These are phyloP conservation scores for Megathymus violae DNA, from an alignment of 1,140 invertebrate genomes.

Conservation along the genomic window DNA sequence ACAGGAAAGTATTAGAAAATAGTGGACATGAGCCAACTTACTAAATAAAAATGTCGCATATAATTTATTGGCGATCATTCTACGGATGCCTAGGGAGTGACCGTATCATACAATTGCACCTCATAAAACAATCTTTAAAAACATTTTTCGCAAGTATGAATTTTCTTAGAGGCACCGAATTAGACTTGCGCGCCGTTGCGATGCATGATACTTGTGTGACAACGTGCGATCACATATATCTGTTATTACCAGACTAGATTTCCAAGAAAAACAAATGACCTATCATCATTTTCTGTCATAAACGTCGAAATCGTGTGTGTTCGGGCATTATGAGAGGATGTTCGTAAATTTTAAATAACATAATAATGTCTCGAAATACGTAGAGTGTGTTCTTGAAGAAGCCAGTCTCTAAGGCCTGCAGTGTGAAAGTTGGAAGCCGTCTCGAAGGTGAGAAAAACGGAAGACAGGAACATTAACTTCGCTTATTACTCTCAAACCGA, in stretches of 20 bases:
- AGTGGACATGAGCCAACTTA: constrained; percentile 72
- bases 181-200: constrained; percentile 54
- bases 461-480: constrained; percentile 27
- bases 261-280: constrained; percentile 47
- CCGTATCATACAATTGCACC: constrained; percentile 70
- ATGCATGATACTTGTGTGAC: constrained; percentile 36
- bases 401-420: constrained; percentile 6
- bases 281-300: constrained; percentile 52
- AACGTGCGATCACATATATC: constrained; percentile 35
- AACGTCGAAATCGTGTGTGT: constrained; percentile 35
- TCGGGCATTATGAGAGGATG: constrained; percentile 32
- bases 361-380: constrained; percentile 9
- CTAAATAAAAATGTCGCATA: constrained; percentile 78
- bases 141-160: constrained; percentile 62
- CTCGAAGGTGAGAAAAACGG: constrained; percentile 27
- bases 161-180: constrained; percentile 52
- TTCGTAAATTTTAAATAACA: constrained; percentile 33
- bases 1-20: constrained; percentile 59
- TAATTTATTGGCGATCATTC: constrained; percentile 79
- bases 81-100: constrained; percentile 70
- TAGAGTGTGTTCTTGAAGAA: constrained; percentile 6
- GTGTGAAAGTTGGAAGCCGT: constrained; percentile 31
- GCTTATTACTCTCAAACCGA: constrained; percentile 19
- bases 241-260: constrained; percentile 31
- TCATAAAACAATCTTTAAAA: constrained; percentile 76